A percentile compares a stretch with the other conserved stretches of the same genome.
These are phyloP conservation scores for Limanda limanda DNA, from an alignment of 2,113 vertebrate genomes.

Conservation along the genomic window DNA sequence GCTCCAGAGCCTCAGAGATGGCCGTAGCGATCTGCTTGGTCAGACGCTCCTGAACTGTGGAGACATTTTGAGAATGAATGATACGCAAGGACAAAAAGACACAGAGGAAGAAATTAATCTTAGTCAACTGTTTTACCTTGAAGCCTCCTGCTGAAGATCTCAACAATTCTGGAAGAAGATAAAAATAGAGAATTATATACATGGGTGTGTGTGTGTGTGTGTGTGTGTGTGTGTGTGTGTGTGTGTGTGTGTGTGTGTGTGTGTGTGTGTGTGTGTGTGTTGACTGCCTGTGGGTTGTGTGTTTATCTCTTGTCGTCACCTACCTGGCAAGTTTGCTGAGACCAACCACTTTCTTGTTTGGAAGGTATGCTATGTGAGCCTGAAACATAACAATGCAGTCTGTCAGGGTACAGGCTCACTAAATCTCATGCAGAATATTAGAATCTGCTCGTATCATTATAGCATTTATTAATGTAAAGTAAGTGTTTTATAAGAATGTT, in stretches of 20 bases:
- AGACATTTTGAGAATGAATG: not conserved
- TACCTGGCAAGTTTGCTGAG: slow-evolving; percentile 9
- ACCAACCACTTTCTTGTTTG: slow-evolving; percentile 7
- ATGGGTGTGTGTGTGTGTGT: not conserved
- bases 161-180: slow-evolving; percentile 1
- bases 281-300: no score
- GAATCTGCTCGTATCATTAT: no score
- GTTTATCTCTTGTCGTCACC: not conserved
- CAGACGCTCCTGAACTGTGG: slow-evolving; percentile 78
- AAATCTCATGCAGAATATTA: no score
- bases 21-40: slow-evolving; percentile 77
- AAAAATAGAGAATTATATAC: not conserved
- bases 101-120: not conserved
- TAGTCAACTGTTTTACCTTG: not conserved
- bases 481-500: no score
- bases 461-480: no score
- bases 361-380: slow-evolving; percentile 6
- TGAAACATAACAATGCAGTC: not conserved
- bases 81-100: not conserved
- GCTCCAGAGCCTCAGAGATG: slow-evolving; percentile 74
- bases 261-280: not conserved
- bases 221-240: not conserved
- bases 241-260: not conserved
- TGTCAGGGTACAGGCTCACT: not conserved
- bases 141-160: slow-evolving; percentile 8